A percentile compares a stretch with the other conserved stretches of the same genome.
Evolutionary conservation across 2,797 vertebrate species (phyloP).

Genomic region (Arnoldichthys spilopterus): DNA sequence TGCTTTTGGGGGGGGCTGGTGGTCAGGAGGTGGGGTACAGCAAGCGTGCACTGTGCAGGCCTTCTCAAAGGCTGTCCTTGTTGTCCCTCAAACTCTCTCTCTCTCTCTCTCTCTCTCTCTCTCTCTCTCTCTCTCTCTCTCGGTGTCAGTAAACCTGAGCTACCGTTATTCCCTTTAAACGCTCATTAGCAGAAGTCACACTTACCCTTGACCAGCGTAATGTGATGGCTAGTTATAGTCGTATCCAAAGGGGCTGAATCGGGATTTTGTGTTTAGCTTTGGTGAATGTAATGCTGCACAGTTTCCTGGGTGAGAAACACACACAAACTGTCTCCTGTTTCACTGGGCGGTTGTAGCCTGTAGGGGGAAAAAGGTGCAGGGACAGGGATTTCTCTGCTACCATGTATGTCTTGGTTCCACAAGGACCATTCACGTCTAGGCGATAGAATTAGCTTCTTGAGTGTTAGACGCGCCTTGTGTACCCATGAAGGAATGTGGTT

Average conservation of each 20-base stretch:
- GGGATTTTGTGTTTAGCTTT: too few relatives aligned
- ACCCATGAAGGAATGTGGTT: conserved; percentile 20
- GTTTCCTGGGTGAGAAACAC: neutral
- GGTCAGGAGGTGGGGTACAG: conserved; percentile 51
- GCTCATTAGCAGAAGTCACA: conserved; percentile 23
- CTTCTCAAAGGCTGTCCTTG: conserved; percentile 73
- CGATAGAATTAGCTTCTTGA: conserved; percentile 59
- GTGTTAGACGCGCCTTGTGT: conserved; percentile 37
- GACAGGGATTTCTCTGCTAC: conserved; percentile 73
- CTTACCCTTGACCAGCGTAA: neutral
- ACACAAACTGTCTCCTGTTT: neutral
- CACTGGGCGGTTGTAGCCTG: neutral
- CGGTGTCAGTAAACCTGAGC: conserved; percentile 59
- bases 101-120: too few relatives aligned
- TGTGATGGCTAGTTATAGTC: neutral
- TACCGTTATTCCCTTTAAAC: conserved; percentile 45
- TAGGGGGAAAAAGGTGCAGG: conserved; percentile 46
- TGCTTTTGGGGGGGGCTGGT: conserved; percentile 66
- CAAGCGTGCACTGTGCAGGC: conserved; percentile 62
- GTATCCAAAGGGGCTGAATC: neutral
- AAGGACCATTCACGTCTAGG: conserved; percentile 79
- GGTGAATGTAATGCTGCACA: neutral
- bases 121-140: too few relatives aligned
- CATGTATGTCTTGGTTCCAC: conserved; percentile 88
- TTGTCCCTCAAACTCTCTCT: conserved; percentile 68